Evolutionary conservation across 1,140 invertebrate genomes (phyloP), one percentile per base, ranked within the genome.

Genomic region (Drosophila orosa): DNA sequence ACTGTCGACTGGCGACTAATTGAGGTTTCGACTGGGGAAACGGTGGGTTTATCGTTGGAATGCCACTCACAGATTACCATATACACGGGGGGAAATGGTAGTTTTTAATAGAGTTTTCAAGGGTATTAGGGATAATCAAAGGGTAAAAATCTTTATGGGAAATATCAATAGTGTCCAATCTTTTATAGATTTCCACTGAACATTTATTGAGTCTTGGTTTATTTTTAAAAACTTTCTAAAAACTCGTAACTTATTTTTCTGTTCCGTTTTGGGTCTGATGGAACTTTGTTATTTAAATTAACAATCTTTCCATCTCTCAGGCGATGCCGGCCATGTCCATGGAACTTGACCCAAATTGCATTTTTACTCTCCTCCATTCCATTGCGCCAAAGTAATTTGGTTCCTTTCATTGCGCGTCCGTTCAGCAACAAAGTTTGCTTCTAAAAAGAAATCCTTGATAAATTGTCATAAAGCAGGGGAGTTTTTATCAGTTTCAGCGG

Each of bases 401-500:
- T 47, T 37, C 29, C 33, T 27, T 63, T 63, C 33, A 24, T 12
- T 39, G 37, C 31, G 62, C 67, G 29, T 52, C 39, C 47, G 47
- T 27, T 48, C 25, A 25, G 40, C 40, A 57, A 69, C 67, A 71
- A 57, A 71, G 67, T 71, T 69, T 56, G 15, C 19, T 12, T 66
- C 60, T 35, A 54, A 72, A 59, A 45, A 29, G 39, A 44, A 61
- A 71, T 69, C 42, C 52, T 71, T 71, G 66, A 39, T 72, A 72
- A 72, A 71, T 71, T 58, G 33, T 72, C 52, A 58, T 45, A 71
- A 47, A 55, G 67, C 31, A 33, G 19, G 22, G 19, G 65, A 69
- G 47, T 57, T 58, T 69, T 39, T 69, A 69, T 57, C 50, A 71
- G 13, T 69, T 57, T 40, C 50, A 71, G 6, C 40, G 10, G 22